Evolutionary conservation across 2,888 invertebrate genomes (phyloP).

Genomic region (Blomia tropicalis): DNA sequence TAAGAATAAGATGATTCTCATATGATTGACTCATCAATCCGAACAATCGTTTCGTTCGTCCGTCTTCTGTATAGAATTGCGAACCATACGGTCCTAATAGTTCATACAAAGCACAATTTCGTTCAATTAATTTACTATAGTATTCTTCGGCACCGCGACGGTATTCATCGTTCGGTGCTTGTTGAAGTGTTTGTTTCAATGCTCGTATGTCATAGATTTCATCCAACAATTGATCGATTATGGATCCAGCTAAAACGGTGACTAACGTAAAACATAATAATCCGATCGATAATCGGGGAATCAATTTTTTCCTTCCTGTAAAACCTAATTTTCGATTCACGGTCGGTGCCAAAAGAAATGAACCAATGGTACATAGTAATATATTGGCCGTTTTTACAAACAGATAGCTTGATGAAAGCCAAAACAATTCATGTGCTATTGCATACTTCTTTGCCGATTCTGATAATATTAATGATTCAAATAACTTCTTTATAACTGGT

Average conservation of each 20-base stretch:
- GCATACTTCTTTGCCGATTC: conserved; percentile 9
- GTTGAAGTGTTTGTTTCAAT: background rate
- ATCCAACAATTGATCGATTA: background rate
- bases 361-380: background rate
- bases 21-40: background rate
- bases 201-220: background rate
- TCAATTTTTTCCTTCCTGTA: background rate
- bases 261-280: background rate
- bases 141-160: background rate
- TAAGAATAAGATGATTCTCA: background rate
- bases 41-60: background rate
- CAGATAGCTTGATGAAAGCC: background rate
- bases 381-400: background rate
- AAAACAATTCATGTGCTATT: background rate
- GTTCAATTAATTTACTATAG: conserved; percentile 15
- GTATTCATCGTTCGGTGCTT: background rate
- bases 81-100: background rate
- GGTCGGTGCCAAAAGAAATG: background rate
- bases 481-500: conserved; percentile 1
- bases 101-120: conserved; percentile 1
- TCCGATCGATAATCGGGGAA: background rate
- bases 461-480: background rate
- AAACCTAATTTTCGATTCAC: background rate
- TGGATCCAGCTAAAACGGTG: background rate
- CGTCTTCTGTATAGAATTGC: background rate